Evolutionary conservation across 1,140 invertebrate genomes (phyloP), one percentile per base, ranked within the genome.

Genomic region (Metopolophium dirhodum): DNA sequence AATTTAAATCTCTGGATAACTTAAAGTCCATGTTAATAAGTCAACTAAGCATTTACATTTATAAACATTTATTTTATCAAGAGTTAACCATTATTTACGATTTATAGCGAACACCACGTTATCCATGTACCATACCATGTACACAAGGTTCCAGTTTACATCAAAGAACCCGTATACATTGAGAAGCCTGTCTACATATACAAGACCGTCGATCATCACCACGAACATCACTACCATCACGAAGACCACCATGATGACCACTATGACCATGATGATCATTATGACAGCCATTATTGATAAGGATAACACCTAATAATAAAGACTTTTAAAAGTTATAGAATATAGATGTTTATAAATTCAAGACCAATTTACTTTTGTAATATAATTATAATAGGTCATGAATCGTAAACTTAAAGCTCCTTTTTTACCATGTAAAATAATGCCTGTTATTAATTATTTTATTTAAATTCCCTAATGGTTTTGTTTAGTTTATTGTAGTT

Each of bases 81-180:
- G 30, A 0, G 4, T 18, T 68, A 68, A 68, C 30, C 14, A 45
- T 35, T 23, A 7, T 91, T 47, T 51, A 41, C 41, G 11, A 20
- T 85, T 35, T 85, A 14, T 35, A 94, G 93, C 57, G 89, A 90
- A 85, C 93, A 94, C 30, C 89, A 94, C 22, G 9, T 94, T 22
- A 94, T 94, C 77, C 93, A 94, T 68, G 93, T 94, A 9, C 93
- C 93, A 54, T 89, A 86, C 68, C 51, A 94, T 30, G 77, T 90
- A 18, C 93, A 94, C 88, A 94, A 89, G 11, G 93, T 88, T 11
- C 90, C 87, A 35, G 89, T 90, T 49, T 86, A 90, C 35, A 89
- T 90, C 35, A 94, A 94, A 54, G 89, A 90, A 35, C 93, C 93
- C 26, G 93, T 94, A 20, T 94, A 94, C 47, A 94, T 94, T 23